phyloP scores from a whole-genome alignment of 2,888 invertebrate genomes.

The Tubiluchus corallicola region DNA sequence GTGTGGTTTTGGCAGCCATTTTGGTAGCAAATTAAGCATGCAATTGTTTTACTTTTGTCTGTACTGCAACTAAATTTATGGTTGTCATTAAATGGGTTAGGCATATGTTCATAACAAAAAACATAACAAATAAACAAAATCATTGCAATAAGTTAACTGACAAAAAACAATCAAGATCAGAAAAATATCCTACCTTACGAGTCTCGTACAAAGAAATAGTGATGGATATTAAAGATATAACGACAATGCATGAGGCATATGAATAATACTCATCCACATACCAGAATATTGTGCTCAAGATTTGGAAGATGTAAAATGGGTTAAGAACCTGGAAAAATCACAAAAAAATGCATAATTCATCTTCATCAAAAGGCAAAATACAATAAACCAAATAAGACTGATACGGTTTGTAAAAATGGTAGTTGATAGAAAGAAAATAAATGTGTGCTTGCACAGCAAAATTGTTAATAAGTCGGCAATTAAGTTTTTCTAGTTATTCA shows the following conservation, averaged over 20 bases:
- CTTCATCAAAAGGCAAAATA: conserved; percentile 5
- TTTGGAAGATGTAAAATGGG: conserved; percentile 88
- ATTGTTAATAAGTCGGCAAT: no score
- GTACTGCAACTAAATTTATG: conserved; percentile 15
- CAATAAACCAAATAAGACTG: conserved; percentile 7
- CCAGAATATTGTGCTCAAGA: conserved; percentile 72
- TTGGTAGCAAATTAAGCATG: no score
- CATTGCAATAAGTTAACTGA: background rate
- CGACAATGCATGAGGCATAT: conserved; percentile 65
- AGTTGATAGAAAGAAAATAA: no score
- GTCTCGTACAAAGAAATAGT: conserved; percentile 65
- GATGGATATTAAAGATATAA: conserved; percentile 66
- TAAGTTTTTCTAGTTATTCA: no score
- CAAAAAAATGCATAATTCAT: background rate
- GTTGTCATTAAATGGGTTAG: conserved; percentile 9
- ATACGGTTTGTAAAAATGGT: conserved; percentile 39
- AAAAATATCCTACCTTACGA: conserved; percentile 45
- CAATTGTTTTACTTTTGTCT: no score
- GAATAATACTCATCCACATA: conserved; percentile 70
- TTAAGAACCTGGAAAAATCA: conserved; percentile 39
- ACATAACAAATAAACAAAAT: background rate
- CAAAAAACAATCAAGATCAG: background rate
- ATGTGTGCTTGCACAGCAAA: no score
- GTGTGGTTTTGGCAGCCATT: no score
- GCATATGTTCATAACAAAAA: background rate